Percentiles rank a stretch among this genome's conserved stretches.
Evolutionary conservation across 2,797 vertebrate genomes (phyloP).

Genomic region (Spheniscus humboldti): DNA sequence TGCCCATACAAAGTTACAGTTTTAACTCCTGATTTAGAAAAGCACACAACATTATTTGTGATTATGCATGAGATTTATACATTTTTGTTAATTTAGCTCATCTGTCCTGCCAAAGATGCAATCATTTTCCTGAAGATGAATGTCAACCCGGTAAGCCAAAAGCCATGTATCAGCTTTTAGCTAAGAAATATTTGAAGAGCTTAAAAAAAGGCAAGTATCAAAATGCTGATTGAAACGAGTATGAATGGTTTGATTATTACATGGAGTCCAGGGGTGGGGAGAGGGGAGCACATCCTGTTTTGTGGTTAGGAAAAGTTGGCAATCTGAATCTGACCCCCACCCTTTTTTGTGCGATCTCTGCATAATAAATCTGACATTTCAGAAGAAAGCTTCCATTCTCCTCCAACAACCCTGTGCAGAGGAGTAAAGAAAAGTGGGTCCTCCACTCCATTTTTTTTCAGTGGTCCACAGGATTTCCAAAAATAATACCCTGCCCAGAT

Average conservation of each 20-base stretch:
- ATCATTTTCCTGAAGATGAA: not conserved
- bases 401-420: conserved; percentile 3
- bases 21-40: not conserved
- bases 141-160: not conserved
- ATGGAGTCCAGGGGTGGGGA: not conserved
- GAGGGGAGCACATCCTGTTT: conserved; percentile 46
- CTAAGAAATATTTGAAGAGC: conserved; percentile 19
- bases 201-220: conserved; percentile 11
- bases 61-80: not conserved
- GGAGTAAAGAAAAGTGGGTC: conserved; percentile 27
- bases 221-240: conserved; percentile 7
- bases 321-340: conserved; percentile 20
- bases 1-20: not conserved
- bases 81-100: not conserved
- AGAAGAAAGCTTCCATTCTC: conserved; percentile 53
- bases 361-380: conserved; percentile 35
- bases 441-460: conserved; percentile 20
- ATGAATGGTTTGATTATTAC: conserved; percentile 59
- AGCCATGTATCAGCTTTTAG: conserved; percentile 21
- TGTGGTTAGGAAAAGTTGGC: conserved; percentile 53
- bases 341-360: conserved; percentile 17
- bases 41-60: not conserved
- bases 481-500: conserved; percentile 67
- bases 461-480: conserved; percentile 60
- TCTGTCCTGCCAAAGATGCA: conserved; percentile 8